Base-by-base conservation (phyloP, 2,113 vertebrate genomes). In the Chrysochloris asiatica region DNA sequence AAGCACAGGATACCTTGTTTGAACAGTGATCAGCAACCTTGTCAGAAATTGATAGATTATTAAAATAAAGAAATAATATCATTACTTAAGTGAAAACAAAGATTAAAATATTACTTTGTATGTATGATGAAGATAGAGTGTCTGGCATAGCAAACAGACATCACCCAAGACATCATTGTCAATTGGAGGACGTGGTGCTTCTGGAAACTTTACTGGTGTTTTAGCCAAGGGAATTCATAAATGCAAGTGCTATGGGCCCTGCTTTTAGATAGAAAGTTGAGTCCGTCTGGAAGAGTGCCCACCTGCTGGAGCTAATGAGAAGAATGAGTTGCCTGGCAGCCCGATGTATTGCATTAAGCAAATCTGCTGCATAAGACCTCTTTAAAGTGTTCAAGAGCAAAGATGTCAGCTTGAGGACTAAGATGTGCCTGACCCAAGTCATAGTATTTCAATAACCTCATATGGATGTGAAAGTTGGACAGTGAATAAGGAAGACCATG, bases 61-160 rank as follows among this genome's bases (percentile, higher is more conserved):
- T n/a, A 16, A 90, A 71, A 86, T 91, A 56, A 95, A 95, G 90
- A 91, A 95, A 56, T 92, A 93, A 83, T 41, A 89, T 87, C n/a
- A 24, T 93, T 94, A 78, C 50, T 89, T 94, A 81, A 93, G 16
- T 88, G 38, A 94, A 93, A 90, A 93, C 76, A 50, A 50, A 50
- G 48, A 50, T 50, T 50, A 50, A 50, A 50, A 50, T 50, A 79
- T 63, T 94, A 56, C 76, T 95, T 84, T 88, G 59, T 65, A 22
- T 54, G 65, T 84, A 76, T 90, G 50, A 48, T 87, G 83, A 94
- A 88, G 30, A 54, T 41, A 75, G 45, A 24, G 16, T 86, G 6
- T 75, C 41, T 76, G 63, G 61, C 6, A 36, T 82, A 73, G 48
- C 91, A 50, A 88, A 71, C 48, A 85, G 78, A 87, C 36, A 75